These are phyloP conservation scores for Leptobrachium ailaonicum DNA, from an alignment of 2,113 vertebrate species.

Conservation along the genomic window DNA sequence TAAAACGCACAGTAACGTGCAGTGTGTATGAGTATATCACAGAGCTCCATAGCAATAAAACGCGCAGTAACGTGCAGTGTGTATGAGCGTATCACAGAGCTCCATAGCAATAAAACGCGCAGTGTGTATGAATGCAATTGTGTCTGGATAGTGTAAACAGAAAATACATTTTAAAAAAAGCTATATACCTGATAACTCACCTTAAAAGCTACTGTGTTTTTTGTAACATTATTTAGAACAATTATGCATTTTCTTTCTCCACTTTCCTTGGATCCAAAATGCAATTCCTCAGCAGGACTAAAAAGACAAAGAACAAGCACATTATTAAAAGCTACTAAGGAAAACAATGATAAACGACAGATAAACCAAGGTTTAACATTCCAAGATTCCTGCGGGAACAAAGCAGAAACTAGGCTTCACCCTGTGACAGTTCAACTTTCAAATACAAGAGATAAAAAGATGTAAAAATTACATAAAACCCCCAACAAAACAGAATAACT, in stretches of 20 bases:
- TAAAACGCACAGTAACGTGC: neutral
- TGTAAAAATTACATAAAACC: too few relatives aligned
- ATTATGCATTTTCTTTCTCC: conserved; percentile 92
- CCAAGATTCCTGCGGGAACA: conserved; percentile 8
- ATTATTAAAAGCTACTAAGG: conserved; percentile 33
- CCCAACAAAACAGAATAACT: neutral
- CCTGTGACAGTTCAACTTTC: conserved; percentile 8
- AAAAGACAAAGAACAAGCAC: conserved; percentile 37
- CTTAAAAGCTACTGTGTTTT: conserved; percentile 96
- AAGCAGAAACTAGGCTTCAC: conserved; percentile 34
- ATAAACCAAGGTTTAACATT: too few relatives aligned
- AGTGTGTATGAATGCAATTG: too few relatives aligned
- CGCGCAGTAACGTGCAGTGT: too few relatives aligned
- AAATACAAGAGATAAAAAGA: conserved; percentile 1
- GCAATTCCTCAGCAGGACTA: conserved; percentile 94
- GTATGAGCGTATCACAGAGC: too few relatives aligned
- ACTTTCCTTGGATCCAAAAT: conserved; percentile 88
- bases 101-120: too few relatives aligned
- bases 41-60: too few relatives aligned
- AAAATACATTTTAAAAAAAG: neutral
- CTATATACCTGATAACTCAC: conserved; percentile 61
- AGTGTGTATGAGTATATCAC: too few relatives aligned
- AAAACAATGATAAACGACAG: too few relatives aligned
- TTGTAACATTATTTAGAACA: conserved; percentile 89
- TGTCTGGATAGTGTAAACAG: too few relatives aligned